phyloP scores from a whole-genome alignment of 2,797 vertebrate species.

The Lates japonicus region DNA sequence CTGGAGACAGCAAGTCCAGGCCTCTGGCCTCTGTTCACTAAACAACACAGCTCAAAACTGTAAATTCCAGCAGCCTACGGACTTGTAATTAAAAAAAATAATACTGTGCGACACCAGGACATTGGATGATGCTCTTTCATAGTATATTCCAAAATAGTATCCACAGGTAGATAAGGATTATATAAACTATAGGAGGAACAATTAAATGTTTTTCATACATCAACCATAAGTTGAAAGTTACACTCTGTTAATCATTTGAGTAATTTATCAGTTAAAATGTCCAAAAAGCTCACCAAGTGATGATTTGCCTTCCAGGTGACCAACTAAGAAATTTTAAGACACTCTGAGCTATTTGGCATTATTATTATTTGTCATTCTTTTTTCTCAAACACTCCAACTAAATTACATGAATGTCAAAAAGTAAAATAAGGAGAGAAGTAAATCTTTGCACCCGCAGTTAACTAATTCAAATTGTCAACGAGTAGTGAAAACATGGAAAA shows the following conservation, averaged over 20 bases:
- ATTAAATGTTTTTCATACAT: background rate
- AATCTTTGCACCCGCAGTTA: background rate
- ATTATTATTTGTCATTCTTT: background rate
- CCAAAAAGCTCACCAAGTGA: background rate
- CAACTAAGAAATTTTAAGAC: background rate
- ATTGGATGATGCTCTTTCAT: background rate
- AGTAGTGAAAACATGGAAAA: slow-evolving; percentile 10
- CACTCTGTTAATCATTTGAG: background rate
- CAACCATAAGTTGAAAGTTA: background rate
- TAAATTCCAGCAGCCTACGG: background rate
- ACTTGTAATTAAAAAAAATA: background rate
- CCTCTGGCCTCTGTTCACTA: background rate
- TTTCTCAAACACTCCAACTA: background rate
- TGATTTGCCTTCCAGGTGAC: background rate
- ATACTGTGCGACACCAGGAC: background rate
- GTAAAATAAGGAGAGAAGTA: background rate
- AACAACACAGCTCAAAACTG: background rate
- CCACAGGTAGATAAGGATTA: background rate
- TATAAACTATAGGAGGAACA: too few species aligned
- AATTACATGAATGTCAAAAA: background rate
- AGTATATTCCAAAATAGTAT: background rate
- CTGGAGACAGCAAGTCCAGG: background rate
- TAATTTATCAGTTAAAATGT: background rate
- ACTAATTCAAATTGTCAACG: background rate
- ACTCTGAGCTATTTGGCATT: background rate